Evolutionary conservation across 2,888 invertebrate genomes (phyloP).

Genomic region (Mechanitis mazaeus): DNA sequence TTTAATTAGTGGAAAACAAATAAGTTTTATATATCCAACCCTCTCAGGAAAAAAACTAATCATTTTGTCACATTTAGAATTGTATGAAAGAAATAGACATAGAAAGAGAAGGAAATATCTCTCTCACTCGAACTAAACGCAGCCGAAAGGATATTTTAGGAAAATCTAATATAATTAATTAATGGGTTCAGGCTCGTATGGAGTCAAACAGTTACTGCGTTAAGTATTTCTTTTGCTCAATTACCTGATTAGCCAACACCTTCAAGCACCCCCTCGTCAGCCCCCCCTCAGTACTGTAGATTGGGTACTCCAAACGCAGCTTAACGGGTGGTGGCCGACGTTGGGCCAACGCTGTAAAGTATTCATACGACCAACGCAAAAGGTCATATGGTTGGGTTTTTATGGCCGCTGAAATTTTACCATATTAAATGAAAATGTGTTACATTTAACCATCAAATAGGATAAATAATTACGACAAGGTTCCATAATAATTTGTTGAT

Average conservation of each 20-base stretch:
- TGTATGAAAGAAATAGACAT: too few species aligned
- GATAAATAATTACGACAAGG: too few species aligned
- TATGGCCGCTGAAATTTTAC: constrained; percentile 82
- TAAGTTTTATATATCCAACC: too few species aligned
- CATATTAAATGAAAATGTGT: neutral
- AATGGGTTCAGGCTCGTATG: neutral
- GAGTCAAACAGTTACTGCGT: neutral
- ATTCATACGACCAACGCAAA: constrained; percentile 88
- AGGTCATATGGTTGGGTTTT: constrained; percentile 92
- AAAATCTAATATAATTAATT: too few species aligned
- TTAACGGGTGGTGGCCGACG: constrained; percentile 89
- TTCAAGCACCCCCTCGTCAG: constrained; percentile 88
- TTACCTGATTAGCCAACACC: constrained; percentile 86
- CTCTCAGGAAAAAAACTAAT: too few species aligned
- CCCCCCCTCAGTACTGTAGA: constrained; percentile 81
- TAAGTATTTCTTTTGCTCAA: neutral
- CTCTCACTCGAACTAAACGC: too few species aligned
- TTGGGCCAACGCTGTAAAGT: constrained; percentile 86
- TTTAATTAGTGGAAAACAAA: too few species aligned
- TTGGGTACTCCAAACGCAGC: constrained; percentile 83
- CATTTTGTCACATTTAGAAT: too few species aligned
- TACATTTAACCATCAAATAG: too few species aligned
- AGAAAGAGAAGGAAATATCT: too few species aligned
- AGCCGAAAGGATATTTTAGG: too few species aligned
- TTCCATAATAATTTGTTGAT: too few species aligned